Percentiles rank a stretch among this genome's conserved stretches.
These are phyloP conservation scores for Anser cygnoides DNA, from an alignment of 2,113 vertebrate species.

Conservation along the genomic window DNA sequence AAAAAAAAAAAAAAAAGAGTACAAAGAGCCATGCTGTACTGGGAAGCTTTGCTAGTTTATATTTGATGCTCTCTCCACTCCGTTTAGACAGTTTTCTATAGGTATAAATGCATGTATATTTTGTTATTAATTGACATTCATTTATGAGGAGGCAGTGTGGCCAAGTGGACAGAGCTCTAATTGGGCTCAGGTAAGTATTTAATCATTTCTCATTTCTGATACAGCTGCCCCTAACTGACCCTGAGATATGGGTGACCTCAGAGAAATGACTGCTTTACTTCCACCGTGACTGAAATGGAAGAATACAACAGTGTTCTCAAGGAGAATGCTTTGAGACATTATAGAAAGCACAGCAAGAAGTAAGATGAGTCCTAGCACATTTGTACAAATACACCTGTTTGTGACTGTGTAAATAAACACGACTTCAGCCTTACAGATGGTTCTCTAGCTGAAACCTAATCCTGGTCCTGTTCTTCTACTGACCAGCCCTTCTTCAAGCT, in stretches of 20 bases:
- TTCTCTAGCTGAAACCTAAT: background rate
- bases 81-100: background rate
- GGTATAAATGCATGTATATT: background rate
- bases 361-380: background rate
- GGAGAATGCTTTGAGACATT: background rate
- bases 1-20: background rate
- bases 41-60: background rate
- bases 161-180: background rate
- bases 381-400: background rate
- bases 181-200: background rate
- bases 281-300: background rate
- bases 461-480: background rate
- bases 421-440: background rate
- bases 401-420: background rate
- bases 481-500: background rate
- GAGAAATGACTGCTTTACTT: background rate
- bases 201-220: background rate
- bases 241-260: background rate
- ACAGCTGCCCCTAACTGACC: background rate
- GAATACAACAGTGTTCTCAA: background rate
- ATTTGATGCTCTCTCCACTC: background rate
- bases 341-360: background rate
- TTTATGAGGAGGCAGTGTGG: background rate
- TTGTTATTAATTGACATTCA: background rate
- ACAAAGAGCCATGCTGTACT: background rate